Percentiles rank a stretch among this genome's conserved stretches.
Conservation (phyloP, 2,797 vertebrate species). For the Numenius phaeopus region DNA sequence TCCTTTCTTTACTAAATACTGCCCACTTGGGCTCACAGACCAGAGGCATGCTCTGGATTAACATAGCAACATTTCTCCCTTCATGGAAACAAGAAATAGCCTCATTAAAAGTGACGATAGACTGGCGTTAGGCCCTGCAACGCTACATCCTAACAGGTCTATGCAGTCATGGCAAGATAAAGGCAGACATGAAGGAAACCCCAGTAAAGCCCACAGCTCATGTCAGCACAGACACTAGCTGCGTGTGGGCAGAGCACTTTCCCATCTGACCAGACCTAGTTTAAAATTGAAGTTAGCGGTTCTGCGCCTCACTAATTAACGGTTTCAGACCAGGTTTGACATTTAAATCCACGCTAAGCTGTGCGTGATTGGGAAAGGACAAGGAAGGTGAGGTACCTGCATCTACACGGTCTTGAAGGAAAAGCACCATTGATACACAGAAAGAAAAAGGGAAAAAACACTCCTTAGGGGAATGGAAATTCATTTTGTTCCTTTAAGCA, state of each 20-base stretch:
- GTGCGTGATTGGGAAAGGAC: background rate
- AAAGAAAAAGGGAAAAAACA: background rate
- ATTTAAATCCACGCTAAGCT: background rate
- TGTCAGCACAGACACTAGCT: background rate
- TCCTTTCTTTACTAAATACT: background rate
- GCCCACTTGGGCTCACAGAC: background rate
- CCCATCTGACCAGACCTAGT: background rate
- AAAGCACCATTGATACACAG: background rate
- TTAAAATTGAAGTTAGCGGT: background rate
- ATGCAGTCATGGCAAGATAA: background rate
- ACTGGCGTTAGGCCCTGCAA: background rate
- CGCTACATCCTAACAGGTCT: background rate
- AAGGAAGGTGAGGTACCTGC: background rate
- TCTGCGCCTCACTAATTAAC: background rate
- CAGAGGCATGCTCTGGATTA: background rate
- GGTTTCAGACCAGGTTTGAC: background rate
- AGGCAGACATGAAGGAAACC: background rate
- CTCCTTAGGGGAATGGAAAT: background rate
- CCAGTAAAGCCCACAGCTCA: background rate
- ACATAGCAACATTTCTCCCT: background rate
- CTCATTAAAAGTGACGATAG: background rate
- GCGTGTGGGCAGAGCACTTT: fast-evolving
- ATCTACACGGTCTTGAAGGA: background rate
- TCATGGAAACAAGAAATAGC: background rate
- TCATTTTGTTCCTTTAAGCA: background rate